Conservation (phyloP, 2,797 vertebrate species). For the Ctenochaetus hawaiiensis region DNA sequence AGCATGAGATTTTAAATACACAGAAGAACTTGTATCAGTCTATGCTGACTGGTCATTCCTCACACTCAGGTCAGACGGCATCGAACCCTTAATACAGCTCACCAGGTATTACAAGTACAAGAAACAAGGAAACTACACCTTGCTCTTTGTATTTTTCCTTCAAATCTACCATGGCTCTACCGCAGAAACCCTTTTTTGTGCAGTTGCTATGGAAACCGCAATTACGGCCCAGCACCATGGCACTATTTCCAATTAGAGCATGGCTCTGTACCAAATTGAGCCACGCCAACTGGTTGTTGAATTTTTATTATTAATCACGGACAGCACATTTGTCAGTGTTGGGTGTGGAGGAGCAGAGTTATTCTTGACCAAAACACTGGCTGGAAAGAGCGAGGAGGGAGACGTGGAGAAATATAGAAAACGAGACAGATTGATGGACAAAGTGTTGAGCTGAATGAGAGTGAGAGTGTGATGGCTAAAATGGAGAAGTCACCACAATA, state of each 20-base stretch:
- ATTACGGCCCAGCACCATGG: constrained; percentile 61
- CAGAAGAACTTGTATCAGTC: constrained; percentile 20
- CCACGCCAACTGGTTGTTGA: constrained; percentile 53
- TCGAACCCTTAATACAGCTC: constrained; percentile 21
- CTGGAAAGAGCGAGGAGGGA: not conserved
- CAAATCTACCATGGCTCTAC: constrained; percentile 29
- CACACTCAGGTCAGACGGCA: not conserved
- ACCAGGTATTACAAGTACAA: not conserved
- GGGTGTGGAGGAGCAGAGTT: constrained; percentile 17
- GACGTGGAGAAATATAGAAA: not conserved
- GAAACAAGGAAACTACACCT: constrained; percentile 11
- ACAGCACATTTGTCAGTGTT: constrained; percentile 30
- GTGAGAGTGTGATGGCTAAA: constrained; percentile 24
- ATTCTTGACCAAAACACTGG: constrained; percentile 28
- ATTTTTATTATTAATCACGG: constrained; percentile 42
- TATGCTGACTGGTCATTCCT: not conserved
- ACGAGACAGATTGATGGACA: not conserved
- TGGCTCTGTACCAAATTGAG: constrained; percentile 49
- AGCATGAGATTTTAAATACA: constrained; percentile 43
- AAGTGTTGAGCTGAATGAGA: not conserved
- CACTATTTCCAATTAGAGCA: constrained; percentile 67
- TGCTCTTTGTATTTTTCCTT: constrained; percentile 20
- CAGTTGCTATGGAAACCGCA: constrained; percentile 71
- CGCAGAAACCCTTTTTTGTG: constrained; percentile 39
- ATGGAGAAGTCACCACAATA: constrained; percentile 36